A percentile compares a stretch with the other conserved stretches of the same genome.
phyloP scores from a whole-genome alignment of 2,888 invertebrate species.

The Tinea trinotella region DNA sequence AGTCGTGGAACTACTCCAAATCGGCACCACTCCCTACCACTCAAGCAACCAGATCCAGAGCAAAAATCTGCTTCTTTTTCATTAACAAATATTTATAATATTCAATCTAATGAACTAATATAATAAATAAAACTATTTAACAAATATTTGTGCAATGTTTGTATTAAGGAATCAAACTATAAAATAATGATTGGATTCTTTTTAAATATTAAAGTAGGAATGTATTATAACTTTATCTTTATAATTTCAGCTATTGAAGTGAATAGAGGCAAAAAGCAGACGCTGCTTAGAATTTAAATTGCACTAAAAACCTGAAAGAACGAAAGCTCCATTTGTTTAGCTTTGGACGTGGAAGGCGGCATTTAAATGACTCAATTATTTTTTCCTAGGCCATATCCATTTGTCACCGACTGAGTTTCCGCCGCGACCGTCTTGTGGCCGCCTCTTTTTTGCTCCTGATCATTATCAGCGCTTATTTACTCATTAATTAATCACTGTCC shows the following conservation, averaged over 20 bases:
- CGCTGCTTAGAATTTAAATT: slow-evolving; percentile 13
- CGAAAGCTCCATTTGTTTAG: slow-evolving; percentile 48
- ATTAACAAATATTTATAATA: too few relatives aligned
- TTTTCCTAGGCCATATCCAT: slow-evolving; percentile 44
- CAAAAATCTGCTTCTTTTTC: too few relatives aligned
- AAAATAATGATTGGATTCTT: too few relatives aligned
- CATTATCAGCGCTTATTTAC: slow-evolving; percentile 61
- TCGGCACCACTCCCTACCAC: too few relatives aligned
- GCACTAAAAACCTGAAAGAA: slow-evolving; percentile 19
- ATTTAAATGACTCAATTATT: slow-evolving; percentile 53
- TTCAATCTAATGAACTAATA: too few relatives aligned
- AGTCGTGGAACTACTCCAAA: too few relatives aligned
- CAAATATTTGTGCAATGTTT: too few relatives aligned
- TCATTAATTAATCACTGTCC: slow-evolving; percentile 64
- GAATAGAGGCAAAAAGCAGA: slow-evolving; percentile 1
- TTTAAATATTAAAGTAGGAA: too few relatives aligned
- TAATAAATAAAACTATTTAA: too few relatives aligned
- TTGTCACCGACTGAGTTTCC: slow-evolving; percentile 37
- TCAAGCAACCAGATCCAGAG: too few relatives aligned
- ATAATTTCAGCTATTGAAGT: not conserved
- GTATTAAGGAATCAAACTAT: too few relatives aligned
- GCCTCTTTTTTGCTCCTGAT: slow-evolving; percentile 46
- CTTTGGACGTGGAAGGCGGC: slow-evolving; percentile 37
- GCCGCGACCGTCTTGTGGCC: slow-evolving; percentile 28
- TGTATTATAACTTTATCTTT: too few relatives aligned